Base-by-base conservation (phyloP, 2,888 invertebrate genomes). In the Volucella inflata region DNA sequence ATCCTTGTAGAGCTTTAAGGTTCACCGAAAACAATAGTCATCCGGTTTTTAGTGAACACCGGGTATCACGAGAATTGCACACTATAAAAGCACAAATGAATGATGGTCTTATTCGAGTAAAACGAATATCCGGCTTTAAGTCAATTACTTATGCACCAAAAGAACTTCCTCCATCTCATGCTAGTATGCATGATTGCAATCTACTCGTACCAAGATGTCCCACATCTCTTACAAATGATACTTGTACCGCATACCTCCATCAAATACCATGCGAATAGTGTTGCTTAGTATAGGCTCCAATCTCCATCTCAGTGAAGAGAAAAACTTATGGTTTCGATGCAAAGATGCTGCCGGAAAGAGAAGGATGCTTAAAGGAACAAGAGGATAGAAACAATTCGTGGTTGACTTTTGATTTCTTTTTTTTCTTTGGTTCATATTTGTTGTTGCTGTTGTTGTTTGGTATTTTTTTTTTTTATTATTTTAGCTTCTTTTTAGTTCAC, bases 321-420 rank as follows among this genome's bases (percentile, higher is more conserved):
- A 21, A 21, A 21, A 21, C 21, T 4, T 12, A 53, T 42, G 42
- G 42, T 53, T 51, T 40, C 21, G 38, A 16, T 12, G 9, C n/a
- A 17, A 51, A 60, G 57, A 48, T 2, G n/a, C 30, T n/a, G 38
- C 14, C 8, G 60, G 46, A 65, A 30, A 53, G 74, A 79, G 79
- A 74, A 46, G 53, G 68, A 71, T 59, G 44, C 14, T 60, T n/a
- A 8, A 59, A 74, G 30, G 51, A 74, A 72, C 51, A 38, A 71
- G 60, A 50, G 68, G 77, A 77, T 51, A 59, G 60, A 72, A 78
- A 79, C 68, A 68, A 68, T 74, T 83, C 78, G 60, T 83, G 79
- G 83, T 79, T 83, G 83, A 70, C 64, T 84, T 80, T 80, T 60
- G 59, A 60, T 75, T 68, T 42, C 50, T 75, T 70, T 48, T 68